These are phyloP conservation scores for Odontophorus gujanensis DNA, from an alignment of 2,113 vertebrate species.

Conservation along the genomic window DNA sequence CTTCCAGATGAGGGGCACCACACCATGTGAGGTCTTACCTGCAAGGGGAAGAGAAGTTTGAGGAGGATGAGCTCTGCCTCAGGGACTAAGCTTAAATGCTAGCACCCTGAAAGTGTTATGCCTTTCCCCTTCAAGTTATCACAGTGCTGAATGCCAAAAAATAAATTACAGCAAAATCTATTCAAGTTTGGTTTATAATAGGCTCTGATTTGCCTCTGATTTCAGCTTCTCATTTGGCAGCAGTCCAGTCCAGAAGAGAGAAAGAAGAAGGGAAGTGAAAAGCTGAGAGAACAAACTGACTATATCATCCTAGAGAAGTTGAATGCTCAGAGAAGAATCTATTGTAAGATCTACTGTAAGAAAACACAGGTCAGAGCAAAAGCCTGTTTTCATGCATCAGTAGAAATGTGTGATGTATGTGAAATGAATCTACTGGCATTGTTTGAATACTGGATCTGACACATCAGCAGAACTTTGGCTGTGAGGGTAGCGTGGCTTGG, in stretches of 20 bases:
- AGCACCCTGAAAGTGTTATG: neutral
- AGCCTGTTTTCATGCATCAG: neutral
- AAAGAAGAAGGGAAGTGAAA: neutral
- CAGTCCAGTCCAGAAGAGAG: neutral
- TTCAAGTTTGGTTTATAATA: neutral
- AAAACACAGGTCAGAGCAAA: neutral
- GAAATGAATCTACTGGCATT: neutral
- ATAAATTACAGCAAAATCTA: neutral
- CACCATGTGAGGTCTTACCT: fast-evolving
- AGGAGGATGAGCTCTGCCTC: neutral
- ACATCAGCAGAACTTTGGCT: neutral
- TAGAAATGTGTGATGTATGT: neutral
- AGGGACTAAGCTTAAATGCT: neutral
- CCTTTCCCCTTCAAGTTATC: neutral
- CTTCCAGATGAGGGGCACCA: neutral
- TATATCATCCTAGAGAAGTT: neutral
- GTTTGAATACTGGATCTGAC: neutral
- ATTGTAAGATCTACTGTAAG: neutral
- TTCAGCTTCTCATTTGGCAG: neutral
- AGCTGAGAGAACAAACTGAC: neutral
- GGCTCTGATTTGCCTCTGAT: neutral
- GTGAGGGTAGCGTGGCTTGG: neutral
- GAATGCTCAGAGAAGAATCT: neutral
- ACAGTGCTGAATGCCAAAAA: neutral
- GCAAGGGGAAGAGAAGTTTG: neutral